Evolutionary conservation across 1,140 invertebrate species (phyloP).

Genomic region (Neodiprion lecontei): DNA sequence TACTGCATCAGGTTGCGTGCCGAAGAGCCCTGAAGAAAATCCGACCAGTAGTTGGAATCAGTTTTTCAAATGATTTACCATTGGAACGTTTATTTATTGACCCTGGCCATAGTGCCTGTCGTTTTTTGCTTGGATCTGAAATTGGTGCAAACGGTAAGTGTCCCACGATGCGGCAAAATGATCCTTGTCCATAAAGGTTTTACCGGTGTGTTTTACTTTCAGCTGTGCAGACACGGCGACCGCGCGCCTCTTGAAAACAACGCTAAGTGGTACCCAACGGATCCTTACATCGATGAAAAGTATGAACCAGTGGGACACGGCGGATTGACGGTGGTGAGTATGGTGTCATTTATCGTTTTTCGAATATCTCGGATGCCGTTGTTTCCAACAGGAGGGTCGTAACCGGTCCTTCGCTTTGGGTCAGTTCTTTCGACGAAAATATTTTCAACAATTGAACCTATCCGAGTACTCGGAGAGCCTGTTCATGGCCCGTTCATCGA

Average conservation of each 20-base stretch:
- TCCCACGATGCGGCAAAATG: neutral
- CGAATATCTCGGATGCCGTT: neutral
- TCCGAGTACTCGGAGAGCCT: neutral
- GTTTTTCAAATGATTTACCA: too few relatives aligned
- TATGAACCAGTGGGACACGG: conserved; percentile 75
- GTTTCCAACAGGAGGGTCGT: neutral
- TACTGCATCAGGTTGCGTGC: too few relatives aligned
- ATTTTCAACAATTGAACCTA: neutral
- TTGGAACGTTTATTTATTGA: too few relatives aligned
- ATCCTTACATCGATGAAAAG: conserved; percentile 65
- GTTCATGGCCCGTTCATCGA: neutral
- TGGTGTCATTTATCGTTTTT: neutral
- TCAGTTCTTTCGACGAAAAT: neutral
- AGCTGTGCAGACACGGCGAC: conserved; percentile 81
- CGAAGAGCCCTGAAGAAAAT: too few relatives aligned
- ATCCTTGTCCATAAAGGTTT: neutral
- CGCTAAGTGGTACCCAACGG: conserved; percentile 67
- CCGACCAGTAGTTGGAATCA: too few relatives aligned
- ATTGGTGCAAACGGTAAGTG: neutral
- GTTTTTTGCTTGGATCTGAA: neutral
- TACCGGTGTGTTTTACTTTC: too few relatives aligned
- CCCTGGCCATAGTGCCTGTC: neutral
- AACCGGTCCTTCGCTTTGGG: neutral
- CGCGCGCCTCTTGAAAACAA: conserved; percentile 68
- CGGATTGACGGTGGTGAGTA: conserved; percentile 76